Percentiles rank a stretch among this genome's conserved stretches.
These are phyloP conservation scores for Nerophis ophidion DNA, from an alignment of 2,113 vertebrate genomes.

Conservation along the genomic window DNA sequence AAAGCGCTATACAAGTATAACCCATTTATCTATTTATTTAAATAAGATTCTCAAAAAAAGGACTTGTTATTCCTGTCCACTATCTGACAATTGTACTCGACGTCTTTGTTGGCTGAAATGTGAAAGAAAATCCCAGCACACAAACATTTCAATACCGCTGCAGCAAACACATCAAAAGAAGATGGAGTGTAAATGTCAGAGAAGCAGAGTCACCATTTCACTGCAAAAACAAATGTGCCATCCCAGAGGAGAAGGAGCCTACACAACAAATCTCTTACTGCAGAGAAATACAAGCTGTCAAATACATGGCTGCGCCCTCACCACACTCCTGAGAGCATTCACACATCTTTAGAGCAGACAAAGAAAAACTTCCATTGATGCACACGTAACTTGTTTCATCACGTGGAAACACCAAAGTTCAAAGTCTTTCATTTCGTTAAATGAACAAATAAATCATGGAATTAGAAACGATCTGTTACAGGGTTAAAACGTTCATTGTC, in stretches of 20 bases:
- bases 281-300: constrained; percentile 2
- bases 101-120: not conserved
- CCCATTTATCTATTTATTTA: too few relatives aligned
- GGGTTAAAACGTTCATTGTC: too few relatives aligned
- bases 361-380: constrained; percentile 4
- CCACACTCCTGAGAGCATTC: constrained; percentile 28
- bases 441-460: too few relatives aligned
- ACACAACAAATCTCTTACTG: not conserved
- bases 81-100: too few relatives aligned
- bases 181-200: constrained; percentile 2
- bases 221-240: not conserved
- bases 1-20: too few relatives aligned
- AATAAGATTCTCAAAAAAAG: too few relatives aligned
- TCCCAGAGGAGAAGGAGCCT: not conserved
- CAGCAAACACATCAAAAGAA: not conserved
- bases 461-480: too few relatives aligned
- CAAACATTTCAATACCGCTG: not conserved
- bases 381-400: not conserved
- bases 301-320: constrained; percentile 37
- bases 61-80: too few relatives aligned
- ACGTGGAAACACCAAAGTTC: too few relatives aligned
- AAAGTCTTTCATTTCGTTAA: too few relatives aligned
- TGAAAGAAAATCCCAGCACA: not conserved
- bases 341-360: not conserved
- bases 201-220: not conserved